These are phyloP conservation scores for Halictus quadricinctus DNA, from an alignment of 2,888 invertebrate species.

Conservation along the genomic window DNA sequence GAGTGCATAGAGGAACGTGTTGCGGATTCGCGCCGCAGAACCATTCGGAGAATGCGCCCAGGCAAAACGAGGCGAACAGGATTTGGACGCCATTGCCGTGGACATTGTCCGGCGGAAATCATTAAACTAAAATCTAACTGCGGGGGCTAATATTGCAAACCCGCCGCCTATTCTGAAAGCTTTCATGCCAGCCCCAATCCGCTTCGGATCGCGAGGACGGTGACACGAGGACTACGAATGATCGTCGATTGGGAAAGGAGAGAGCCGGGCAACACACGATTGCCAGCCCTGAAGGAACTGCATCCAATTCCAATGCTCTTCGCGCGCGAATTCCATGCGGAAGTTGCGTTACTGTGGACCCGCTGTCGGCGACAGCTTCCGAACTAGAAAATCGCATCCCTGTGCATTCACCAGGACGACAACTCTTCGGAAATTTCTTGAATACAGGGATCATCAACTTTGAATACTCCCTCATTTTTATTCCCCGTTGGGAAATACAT, in stretches of 20 bases:
- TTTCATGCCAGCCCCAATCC: constrained; percentile 75
- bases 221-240: constrained; percentile 46
- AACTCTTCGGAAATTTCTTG: neutral
- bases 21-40: constrained; percentile 67
- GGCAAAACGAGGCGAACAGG: constrained; percentile 66
- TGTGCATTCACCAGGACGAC: neutral
- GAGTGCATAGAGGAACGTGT: constrained; percentile 68
- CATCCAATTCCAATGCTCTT: constrained; percentile 22
- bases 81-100: constrained; percentile 74
- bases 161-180: constrained; percentile 71
- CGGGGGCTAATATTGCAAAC: constrained; percentile 69
- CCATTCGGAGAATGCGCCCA: constrained; percentile 74
- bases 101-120: constrained; percentile 79
- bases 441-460: neutral
- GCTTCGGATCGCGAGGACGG: constrained; percentile 60
- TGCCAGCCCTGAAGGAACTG: constrained; percentile 31
- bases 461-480: neutral
- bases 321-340: neutral
- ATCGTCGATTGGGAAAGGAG: constrained; percentile 39
- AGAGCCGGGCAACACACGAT: constrained; percentile 18
- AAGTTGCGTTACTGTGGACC: constrained; percentile 3
- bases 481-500: neutral
- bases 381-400: neutral
- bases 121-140: constrained; percentile 80
- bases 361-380: constrained; percentile 2